Evolutionary conservation across 1,140 invertebrate genomes (phyloP).

Genomic region (Penaeus indicus): DNA sequence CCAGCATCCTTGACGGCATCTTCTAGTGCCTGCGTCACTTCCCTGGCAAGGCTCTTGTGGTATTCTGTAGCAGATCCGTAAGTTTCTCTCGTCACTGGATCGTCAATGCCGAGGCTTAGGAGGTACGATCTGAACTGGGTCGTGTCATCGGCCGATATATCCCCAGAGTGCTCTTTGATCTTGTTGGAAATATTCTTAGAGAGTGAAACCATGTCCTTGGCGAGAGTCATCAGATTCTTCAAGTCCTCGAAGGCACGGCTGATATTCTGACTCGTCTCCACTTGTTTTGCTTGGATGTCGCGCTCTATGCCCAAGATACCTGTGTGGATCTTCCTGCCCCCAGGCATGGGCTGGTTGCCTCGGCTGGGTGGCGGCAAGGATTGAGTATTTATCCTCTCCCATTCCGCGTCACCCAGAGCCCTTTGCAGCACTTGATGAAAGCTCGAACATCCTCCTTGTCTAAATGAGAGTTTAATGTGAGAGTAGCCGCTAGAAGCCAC

Average conservation of each 20-base stretch:
- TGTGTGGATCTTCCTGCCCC: conserved; percentile 67
- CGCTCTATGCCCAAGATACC: conserved; percentile 97
- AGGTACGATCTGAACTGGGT: conserved; percentile 95
- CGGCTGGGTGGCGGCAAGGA: conserved; percentile 66
- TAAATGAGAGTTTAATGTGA: conserved; percentile 89
- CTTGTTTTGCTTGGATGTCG: conserved; percentile 89
- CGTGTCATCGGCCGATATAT: conserved; percentile 98
- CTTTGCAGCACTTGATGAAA: conserved; percentile 74
- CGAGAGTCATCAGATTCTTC: conserved; percentile 92
- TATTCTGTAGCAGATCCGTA: conserved; percentile 90
- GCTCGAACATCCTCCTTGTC: conserved; percentile 82
- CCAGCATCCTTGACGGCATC: conserved; percentile 89
- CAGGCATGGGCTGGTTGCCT: conserved; percentile 62
- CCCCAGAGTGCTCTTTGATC: conserved; percentile 94
- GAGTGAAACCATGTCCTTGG: conserved; percentile 96
- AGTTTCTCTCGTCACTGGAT: conserved; percentile 80
- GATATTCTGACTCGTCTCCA: conserved; percentile 92
- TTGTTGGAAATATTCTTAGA: conserved; percentile 93
- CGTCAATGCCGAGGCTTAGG: conserved; percentile 95
- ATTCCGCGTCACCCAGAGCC: conserved; percentile 70
- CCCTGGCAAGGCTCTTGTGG: conserved; percentile 86
- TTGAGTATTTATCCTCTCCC: conserved; percentile 70
- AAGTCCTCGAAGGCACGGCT: conserved; percentile 95
- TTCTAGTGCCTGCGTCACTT: conserved; percentile 86
- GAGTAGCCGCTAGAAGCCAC: conserved; percentile 79